A percentile compares a stretch with the other conserved stretches of the same genome.
phyloP scores from a whole-genome alignment of 23 tunicate species.

The Halocynthia roretzi region DNA sequence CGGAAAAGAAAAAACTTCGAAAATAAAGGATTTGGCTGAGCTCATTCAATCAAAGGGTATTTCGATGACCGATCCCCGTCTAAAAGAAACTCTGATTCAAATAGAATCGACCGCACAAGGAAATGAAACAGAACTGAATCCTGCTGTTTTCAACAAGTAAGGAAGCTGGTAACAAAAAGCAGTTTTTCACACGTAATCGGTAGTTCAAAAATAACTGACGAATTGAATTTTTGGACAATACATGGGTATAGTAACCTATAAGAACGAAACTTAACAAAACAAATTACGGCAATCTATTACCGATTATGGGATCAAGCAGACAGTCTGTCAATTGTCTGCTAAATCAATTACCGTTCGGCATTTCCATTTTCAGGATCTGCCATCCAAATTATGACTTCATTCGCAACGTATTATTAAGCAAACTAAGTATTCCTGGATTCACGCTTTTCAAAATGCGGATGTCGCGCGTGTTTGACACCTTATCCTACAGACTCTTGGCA shows the following conservation, averaged over 20 bases:
- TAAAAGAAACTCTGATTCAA: constrained; percentile 26
- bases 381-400: constrained; percentile 51
- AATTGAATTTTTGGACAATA: no score
- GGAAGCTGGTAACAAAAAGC: background rate
- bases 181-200: background rate
- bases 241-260: no score
- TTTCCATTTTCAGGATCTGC: constrained; percentile 35
- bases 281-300: no score
- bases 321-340: no score
- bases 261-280: no score
- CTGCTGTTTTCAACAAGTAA: constrained; percentile 47
- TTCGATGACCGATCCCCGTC: constrained; percentile 44
- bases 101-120: constrained; percentile 36
- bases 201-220: background rate
- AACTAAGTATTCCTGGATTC: constrained; percentile 65
- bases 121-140: constrained; percentile 26
- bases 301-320: no score
- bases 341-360: background rate
- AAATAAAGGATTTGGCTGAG: constrained; percentile 41
- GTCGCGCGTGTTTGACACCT: constrained; percentile 38
- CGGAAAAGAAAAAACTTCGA: background rate
- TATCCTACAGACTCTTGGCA: background rate
- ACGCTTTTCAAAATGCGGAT: constrained; percentile 49
- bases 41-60: constrained; percentile 59
- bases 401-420: constrained; percentile 51